Conservation (phyloP, 2,113 vertebrate genomes). For the Carettochelys insculpta region DNA sequence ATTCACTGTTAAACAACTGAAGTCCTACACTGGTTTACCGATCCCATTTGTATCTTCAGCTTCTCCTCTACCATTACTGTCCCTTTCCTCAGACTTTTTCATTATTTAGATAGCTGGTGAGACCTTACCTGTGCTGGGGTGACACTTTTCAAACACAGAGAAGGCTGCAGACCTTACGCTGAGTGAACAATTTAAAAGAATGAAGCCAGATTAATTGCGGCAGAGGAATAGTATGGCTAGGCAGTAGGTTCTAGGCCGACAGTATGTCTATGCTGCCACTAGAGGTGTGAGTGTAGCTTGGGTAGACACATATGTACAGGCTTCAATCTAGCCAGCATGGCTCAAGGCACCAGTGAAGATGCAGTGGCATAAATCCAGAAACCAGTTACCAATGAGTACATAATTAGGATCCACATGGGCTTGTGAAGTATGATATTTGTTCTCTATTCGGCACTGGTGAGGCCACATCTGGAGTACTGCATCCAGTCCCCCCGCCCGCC, state of each 20-base stretch:
- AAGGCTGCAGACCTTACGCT: neutral
- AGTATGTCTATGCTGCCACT: neutral
- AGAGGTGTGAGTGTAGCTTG: neutral
- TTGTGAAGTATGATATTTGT: too few species aligned
- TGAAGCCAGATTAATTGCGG: neutral
- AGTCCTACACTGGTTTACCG: neutral
- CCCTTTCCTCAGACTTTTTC: neutral
- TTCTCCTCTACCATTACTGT: neutral
- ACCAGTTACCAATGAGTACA: neutral
- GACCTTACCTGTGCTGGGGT: neutral
- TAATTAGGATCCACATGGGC: neutral
- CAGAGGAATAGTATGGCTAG: too few species aligned
- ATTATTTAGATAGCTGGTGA: neutral
- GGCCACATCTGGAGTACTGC: too few species aligned
- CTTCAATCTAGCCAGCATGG: neutral
- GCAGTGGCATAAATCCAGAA: neutral
- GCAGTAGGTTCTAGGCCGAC: neutral
- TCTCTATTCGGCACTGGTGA: too few species aligned
- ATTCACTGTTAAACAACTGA: neutral
- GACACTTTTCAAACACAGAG: neutral
- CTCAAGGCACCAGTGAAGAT: neutral
- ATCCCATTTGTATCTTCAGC: neutral
- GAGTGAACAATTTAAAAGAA: neutral
- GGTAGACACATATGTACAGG: neutral
- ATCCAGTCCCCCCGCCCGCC: too few species aligned